Percentiles rank a stretch among this genome's conserved stretches.
These are phyloP conservation scores for Leptodactylus fuscus DNA, from an alignment of 2,113 vertebrate species.

Conservation along the genomic window DNA sequence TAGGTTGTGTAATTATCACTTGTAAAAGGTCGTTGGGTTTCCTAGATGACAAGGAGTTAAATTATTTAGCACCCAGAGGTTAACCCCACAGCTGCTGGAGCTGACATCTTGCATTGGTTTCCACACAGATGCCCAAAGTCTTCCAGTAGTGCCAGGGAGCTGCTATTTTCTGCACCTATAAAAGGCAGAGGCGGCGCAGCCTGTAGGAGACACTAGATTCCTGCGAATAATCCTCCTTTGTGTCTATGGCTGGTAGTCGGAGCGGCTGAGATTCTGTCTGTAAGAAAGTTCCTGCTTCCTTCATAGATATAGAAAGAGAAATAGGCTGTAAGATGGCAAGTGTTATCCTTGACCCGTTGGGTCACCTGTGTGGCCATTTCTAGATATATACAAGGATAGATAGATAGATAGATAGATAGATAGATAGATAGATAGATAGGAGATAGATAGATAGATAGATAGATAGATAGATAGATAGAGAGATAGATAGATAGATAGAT, in stretches of 20 bases:
- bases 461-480: not conserved
- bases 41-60: not conserved
- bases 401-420: not conserved
- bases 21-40: not conserved
- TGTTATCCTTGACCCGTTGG: too few species aligned
- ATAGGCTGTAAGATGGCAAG: too few species aligned
- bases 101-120: not conserved
- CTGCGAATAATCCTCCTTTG: conserved; percentile 13
- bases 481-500: conserved; percentile 5
- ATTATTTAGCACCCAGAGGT: not conserved
- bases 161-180: not conserved
- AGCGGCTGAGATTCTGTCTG: too few species aligned
- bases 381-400: not conserved
- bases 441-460: not conserved
- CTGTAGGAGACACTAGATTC: conserved; percentile 32
- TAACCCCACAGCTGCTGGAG: not conserved
- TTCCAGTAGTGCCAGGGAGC: not conserved
- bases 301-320: not conserved
- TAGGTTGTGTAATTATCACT: not conserved
- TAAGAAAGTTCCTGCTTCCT: not conserved
- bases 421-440: conserved; percentile 1
- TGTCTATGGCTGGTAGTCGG: not conserved
- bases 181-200: not conserved
- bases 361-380: not conserved
- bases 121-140: not conserved